Conservation (phyloP, 2,113 vertebrate genomes). For the Dolichotis patagonum region DNA sequence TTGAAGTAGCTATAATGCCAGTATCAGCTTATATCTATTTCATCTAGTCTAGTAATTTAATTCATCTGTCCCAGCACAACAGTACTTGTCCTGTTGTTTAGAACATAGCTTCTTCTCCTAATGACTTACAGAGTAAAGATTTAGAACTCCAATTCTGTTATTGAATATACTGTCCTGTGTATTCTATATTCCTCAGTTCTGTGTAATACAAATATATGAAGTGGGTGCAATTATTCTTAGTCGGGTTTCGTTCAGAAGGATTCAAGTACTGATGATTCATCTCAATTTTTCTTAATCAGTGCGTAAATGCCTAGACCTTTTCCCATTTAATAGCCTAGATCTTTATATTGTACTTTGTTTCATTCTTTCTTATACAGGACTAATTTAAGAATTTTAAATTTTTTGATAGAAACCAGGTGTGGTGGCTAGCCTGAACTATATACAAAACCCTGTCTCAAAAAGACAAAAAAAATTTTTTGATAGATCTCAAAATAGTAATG, state of each 20-base stretch:
- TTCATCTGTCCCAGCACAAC: background rate
- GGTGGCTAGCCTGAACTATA: too few relatives aligned
- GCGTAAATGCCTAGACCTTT: background rate
- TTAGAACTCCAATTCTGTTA: background rate
- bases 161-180: background rate
- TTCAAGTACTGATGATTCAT: background rate
- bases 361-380: conserved; percentile 12
- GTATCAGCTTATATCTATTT: background rate
- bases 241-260: background rate
- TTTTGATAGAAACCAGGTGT: too few relatives aligned
- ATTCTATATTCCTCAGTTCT: background rate
- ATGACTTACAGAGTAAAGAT: background rate
- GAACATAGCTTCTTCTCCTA: background rate
- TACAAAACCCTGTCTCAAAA: too few relatives aligned
- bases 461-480: background rate
- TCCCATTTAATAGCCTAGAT: conserved; percentile 10
- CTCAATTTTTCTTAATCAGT: background rate
- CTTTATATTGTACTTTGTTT: background rate
- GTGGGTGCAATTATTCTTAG: background rate
- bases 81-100: background rate
- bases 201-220: background rate
- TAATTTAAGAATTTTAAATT: background rate
- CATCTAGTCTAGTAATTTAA: too few relatives aligned
- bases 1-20: too few relatives aligned
- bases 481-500: background rate